Percentiles rank a stretch among this genome's conserved stretches.
phyloP scores from a whole-genome alignment of 2,888 invertebrate species.

The Sturmia bella region DNA sequence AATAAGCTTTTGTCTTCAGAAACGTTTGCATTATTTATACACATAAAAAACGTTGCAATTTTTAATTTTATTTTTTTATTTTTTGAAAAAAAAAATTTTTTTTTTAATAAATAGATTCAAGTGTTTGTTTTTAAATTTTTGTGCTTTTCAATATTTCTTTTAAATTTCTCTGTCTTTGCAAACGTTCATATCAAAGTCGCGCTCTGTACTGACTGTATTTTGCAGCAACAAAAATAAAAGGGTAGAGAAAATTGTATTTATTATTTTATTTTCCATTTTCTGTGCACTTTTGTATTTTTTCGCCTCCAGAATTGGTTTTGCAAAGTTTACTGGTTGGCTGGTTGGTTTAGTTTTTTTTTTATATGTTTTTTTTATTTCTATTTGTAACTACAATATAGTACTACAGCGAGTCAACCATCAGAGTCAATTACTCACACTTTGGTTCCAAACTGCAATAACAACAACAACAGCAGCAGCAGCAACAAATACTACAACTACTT shows the following conservation, averaged over 20 bases:
- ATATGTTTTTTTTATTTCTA: constrained; percentile 41
- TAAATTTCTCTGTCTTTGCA: constrained; percentile 51
- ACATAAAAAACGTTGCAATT: not conserved
- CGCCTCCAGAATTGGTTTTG: constrained; percentile 68
- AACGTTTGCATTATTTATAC: not conserved
- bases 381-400: constrained; percentile 51
- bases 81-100: not conserved
- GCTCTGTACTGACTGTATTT: constrained; percentile 77
- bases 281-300: constrained; percentile 41
- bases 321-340: constrained; percentile 62
- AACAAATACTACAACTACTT: constrained; percentile 29
- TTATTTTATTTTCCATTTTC: constrained; percentile 61
- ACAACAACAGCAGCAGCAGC: too few relatives aligned
- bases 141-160: constrained; percentile 24
- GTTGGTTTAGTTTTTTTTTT: constrained; percentile 45
- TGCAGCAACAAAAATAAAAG: constrained; percentile 72
- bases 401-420: constrained; percentile 61
- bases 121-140: constrained; percentile 7
- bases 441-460: constrained; percentile 46
- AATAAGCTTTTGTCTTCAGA: not conserved
- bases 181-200: constrained; percentile 79
- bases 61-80: not conserved
- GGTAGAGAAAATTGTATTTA: constrained; percentile 79
- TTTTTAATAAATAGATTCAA: constrained; percentile 6
- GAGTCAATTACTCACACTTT: constrained; percentile 70